Base-by-base conservation (phyloP, 2,797 vertebrate species). In the Kryptolebias ocellatus region DNA sequence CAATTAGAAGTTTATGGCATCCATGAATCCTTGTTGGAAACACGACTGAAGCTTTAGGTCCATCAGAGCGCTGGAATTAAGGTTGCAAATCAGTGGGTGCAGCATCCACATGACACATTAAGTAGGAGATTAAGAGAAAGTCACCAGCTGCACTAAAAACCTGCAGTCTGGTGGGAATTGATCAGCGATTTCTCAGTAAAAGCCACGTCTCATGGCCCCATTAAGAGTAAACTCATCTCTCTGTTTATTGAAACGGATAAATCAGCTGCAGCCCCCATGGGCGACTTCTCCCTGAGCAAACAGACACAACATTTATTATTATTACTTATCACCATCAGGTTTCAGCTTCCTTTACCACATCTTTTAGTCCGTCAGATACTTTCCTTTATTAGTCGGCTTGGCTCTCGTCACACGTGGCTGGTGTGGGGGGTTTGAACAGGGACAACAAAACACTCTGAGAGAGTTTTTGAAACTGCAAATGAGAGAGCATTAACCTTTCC, bases 161-260 rank as follows among this genome's bases (percentile, higher is more conserved):
- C 17, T 4, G 55, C 49, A 39, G 64, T 63, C 74, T 47, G 59
- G 4, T 42, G 74, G 72, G 60, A 37, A 80, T 85, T 51, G 68
- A 83, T 81, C 49, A 0, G 58, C 5, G 60, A 60, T 67, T 73
- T 70, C 70, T 67, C 69, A 51, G 61, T 76, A 73, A 81, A 73
- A 75, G 76, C 72, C 59, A 15, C 1, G 18, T 78, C 60, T 73
- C 53, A 17, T 24, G 53, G 70, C 52, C 24, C 75, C 67, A 67
- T 78, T 66, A 75, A 18, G 59, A n/a, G 18, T 53, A 65, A 83
- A 55, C 71, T 76, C 74, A 56, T 79, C 59, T 79, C 64, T 70
- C 29, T 58, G 60, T 72, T 86, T 81, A 84, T 83, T 77, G 62
- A 78, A 76, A 77, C 47, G 65, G 67, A 83, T 78, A 70, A 77